Conservation (phyloP, 1,140 invertebrate genomes). For the Tetranychus urticae region DNA sequence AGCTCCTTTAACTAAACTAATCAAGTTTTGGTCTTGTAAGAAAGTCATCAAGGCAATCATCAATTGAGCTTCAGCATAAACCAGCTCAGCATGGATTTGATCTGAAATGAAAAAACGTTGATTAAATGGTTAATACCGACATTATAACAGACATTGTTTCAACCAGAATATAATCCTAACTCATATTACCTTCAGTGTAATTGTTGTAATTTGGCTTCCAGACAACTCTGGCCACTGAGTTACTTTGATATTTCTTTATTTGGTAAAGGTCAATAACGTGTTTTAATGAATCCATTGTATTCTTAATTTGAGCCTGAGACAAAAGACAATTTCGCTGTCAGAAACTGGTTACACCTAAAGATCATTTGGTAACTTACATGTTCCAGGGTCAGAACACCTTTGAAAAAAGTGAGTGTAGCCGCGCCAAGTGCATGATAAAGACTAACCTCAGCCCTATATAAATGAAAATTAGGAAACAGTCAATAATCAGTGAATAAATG, state of each 20-base stretch:
- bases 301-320: constrained; percentile 38
- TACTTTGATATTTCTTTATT: constrained; percentile 38
- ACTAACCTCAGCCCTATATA: constrained; percentile 41
- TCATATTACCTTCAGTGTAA: constrained; percentile 37
- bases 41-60: constrained; percentile 70
- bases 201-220: constrained; percentile 46
- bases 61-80: constrained; percentile 70
- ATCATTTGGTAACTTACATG: constrained; percentile 25
- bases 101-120: constrained; percentile 22
- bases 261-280: constrained; percentile 49
- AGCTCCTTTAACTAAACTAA: constrained; percentile 77
- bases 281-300: constrained; percentile 43
- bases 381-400: constrained; percentile 80
- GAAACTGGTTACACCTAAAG: not conserved
- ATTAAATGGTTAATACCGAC: not conserved
- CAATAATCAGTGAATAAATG: not conserved
- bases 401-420: constrained; percentile 64
- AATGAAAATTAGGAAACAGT: constrained; percentile 1
- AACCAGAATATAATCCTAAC: not conserved
- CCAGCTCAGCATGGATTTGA: constrained; percentile 82
- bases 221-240: constrained; percentile 41
- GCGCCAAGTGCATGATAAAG: constrained; percentile 80
- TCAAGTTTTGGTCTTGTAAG: constrained; percentile 76
- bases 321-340: not conserved
- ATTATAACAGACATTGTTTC: not conserved